Evolutionary conservation across 2,888 invertebrate genomes (phyloP), one percentile per base, ranked within the genome.

Genomic region (Cosmia pyralina): DNA sequence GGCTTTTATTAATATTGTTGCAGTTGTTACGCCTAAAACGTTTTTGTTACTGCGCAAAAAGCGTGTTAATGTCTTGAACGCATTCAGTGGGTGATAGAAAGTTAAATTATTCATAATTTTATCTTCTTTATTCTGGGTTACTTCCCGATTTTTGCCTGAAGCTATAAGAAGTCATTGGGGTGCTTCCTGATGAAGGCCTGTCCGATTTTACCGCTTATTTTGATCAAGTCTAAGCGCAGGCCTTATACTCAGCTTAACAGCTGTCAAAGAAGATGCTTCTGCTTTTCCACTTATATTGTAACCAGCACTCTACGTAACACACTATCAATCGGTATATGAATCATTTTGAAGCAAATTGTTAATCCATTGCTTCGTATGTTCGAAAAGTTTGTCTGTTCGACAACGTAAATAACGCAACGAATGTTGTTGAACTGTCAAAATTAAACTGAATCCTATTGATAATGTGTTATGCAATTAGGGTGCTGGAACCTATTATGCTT

Each of bases 1-100:
- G n/a, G n/a, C n/a, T n/a, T n/a, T 83, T 83, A 85, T 83, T 83
- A 85, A 76, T 76, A 72, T 59, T 50, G 68, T 55, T 72, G 65
- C 55, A 52, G 46, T 71, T 69, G 57, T 83, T 79, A 63, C 69
- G 55, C 58, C 70, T 57, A 71, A 75, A 71, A 53, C 70, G 72
- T 84, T 85, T 85, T 83, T 84, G 71, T 77, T 69, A 65, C 59
- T 46, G 58, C 28, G 73, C 57, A 74, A 77, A 70, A 76, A 85
- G 50, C 69, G 48, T 69, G n/a, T 60, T 77, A 46, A 76, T 63
- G 34, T 64, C 8, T 80, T 68, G 60, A 70, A 58, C 64, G 69
- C 53, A 75, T 34, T 70, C 57, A 65, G 17, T 28, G 34, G 17
- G 7, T 60, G 19, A 68, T 68, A 75, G 70, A 81, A 83, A 68